phyloP scores from a whole-genome alignment of 2,888 invertebrate species.

The Zeuzera pyrina region DNA sequence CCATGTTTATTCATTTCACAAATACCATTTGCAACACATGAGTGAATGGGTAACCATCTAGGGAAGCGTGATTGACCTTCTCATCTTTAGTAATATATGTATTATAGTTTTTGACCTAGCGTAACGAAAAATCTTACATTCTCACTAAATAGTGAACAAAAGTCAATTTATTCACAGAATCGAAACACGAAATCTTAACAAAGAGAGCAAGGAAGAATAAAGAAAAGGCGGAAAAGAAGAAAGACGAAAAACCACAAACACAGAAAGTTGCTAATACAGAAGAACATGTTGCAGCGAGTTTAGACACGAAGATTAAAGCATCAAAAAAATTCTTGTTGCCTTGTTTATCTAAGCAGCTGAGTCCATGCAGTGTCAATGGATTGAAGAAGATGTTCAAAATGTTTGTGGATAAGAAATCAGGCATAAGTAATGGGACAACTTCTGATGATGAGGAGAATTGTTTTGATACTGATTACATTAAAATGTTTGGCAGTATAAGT shows the following conservation, averaged over 20 bases:
- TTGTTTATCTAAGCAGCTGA: slow-evolving; percentile 23
- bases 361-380: slow-evolving; percentile 12
- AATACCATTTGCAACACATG: too few relatives aligned
- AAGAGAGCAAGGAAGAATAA: slow-evolving; percentile 19
- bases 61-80: too few relatives aligned
- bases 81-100: too few relatives aligned
- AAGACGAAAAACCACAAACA: slow-evolving; percentile 11
- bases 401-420: slow-evolving; percentile 17
- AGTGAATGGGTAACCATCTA: too few relatives aligned
- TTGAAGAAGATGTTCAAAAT: slow-evolving; percentile 27
- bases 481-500: slow-evolving; percentile 48
- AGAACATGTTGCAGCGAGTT: slow-evolving; percentile 18
- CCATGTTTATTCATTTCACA: too few relatives aligned
- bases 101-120: too few relatives aligned
- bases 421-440: slow-evolving; percentile 9
- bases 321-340: slow-evolving; percentile 41
- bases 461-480: slow-evolving; percentile 29
- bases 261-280: slow-evolving; percentile 1
- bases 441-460: slow-evolving; percentile 7
- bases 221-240: slow-evolving; percentile 11
- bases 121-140: too few relatives aligned
- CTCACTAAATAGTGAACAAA: too few relatives aligned
- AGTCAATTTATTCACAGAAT: too few relatives aligned
- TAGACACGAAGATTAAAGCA: slow-evolving; percentile 17
- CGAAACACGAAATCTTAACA: slow-evolving; percentile 15